Base-by-base conservation (phyloP, 2,888 invertebrate species). In the Campoletis raptor region DNA sequence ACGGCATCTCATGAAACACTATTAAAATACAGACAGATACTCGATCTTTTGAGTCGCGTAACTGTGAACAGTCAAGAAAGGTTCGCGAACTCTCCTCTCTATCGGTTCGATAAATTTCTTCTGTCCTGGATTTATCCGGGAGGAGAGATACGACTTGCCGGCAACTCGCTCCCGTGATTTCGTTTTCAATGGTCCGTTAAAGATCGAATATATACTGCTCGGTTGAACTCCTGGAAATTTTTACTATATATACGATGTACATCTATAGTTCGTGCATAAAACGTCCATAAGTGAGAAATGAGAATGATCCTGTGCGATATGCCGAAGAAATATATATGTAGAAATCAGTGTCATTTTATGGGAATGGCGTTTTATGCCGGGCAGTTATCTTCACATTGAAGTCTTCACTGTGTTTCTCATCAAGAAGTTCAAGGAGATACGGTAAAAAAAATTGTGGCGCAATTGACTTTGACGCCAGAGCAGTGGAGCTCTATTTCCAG, bases 151-250 rank as follows among this genome's bases (percentile, higher is more conserved):
- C 82, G 82, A 78, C 76, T 76, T 86, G 67, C 83, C 72, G 81
- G 83, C 76, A 86, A 76, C 74, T 67, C 80, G 76, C 66, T 40
- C 69, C 80, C 76, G 80, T 74, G 74, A 67, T 83, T 76, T 76
- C 77, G 61, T 83, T 83, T 73, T 83, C 81, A 81, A 83, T 86
- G 86, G 77, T 81, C 86, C 80, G 83, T 86, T 86, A 83, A 83
- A 78, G 83, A 86, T 86, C 83, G 81, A 78, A 83, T 83, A 86
- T 86, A 83, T 83, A 83, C 80, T 78, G 78, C 83, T 86, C 67
- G 81, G 77, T 81, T 78, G 57, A 69, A 73, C 81, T 77, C 83
- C 40, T 21, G 73, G 78, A 78, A 83, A 77, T 67, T 54, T 57
- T 8, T 30, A 15, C 67, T 57, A 21, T 40, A 48, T 67, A 67